Evolutionary conservation across 2,797 vertebrate species (phyloP).

Genomic region (Avahi laniger): DNA sequence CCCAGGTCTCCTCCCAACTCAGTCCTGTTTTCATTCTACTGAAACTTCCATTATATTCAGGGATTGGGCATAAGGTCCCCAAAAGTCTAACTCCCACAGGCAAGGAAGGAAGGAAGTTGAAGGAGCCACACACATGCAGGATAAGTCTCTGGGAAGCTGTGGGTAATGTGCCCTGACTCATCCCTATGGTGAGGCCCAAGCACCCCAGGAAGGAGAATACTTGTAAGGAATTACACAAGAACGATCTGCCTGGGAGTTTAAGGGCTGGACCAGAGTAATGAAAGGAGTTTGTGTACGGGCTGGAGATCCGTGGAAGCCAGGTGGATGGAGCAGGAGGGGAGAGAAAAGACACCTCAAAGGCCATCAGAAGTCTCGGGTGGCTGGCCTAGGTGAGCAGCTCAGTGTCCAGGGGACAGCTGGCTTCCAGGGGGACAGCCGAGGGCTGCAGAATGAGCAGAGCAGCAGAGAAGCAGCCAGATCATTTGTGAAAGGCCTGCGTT

Average conservation of each 20-base stretch:
- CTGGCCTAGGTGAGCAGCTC: neutral
- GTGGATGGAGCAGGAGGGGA: neutral
- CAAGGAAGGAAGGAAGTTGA: neutral
- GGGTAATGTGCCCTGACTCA: neutral
- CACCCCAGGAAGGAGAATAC: neutral
- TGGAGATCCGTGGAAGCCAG: neutral
- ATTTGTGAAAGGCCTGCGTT: neutral
- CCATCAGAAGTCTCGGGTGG: neutral
- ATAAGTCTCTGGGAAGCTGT: neutral
- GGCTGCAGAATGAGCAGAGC: neutral
- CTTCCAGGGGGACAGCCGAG: neutral
- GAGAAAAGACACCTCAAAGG: neutral
- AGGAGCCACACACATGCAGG: no score
- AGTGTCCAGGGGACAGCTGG: neutral
- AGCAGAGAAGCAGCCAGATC: neutral
- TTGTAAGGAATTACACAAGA: neutral
- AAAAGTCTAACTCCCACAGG: neutral
- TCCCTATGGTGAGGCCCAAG: neutral
- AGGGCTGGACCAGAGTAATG: no score
- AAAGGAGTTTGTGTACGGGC: neutral
- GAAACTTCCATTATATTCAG: neutral
- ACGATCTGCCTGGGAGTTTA: neutral
- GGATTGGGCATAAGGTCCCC: fast-evolving
- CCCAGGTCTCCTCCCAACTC: neutral
- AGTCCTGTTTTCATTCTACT: neutral